These are phyloP conservation scores for Epizoanthus illoricatus DNA, from an alignment of 92 coral and sea anemone genomes.

Conservation along the genomic window DNA sequence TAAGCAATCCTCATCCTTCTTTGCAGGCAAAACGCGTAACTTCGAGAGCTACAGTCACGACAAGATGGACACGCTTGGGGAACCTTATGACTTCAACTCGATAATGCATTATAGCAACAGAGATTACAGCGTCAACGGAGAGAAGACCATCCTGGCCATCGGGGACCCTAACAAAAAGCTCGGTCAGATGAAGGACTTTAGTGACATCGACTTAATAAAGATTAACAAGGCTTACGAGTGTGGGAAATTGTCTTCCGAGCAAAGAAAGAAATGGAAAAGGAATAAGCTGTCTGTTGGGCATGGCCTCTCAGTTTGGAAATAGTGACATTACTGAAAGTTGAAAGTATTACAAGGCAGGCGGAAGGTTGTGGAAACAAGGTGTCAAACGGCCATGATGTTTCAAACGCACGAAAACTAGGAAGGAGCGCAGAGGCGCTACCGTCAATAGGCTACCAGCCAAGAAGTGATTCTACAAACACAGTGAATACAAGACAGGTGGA, in stretches of 20 bases:
- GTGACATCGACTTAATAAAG: conserved; percentile 71
- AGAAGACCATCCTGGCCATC: conserved; percentile 70
- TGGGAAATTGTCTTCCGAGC: not conserved
- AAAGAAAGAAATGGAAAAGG: conserved; percentile 2
- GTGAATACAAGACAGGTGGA: too few species aligned
- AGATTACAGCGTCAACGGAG: conserved; percentile 87
- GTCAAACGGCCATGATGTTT: too few species aligned
- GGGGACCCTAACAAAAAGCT: conserved; percentile 57
- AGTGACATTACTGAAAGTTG: too few species aligned
- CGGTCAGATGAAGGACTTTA: conserved; percentile 82
- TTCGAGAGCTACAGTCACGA: conserved; percentile 80
- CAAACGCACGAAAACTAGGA: too few species aligned
- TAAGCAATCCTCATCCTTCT: not conserved
- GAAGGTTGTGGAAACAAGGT: too few species aligned
- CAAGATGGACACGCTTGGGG: conserved; percentile 63
- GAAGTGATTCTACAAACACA: too few species aligned
- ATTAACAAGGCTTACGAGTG: conserved; percentile 79
- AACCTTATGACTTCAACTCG: conserved; percentile 77
- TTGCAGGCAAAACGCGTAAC: conserved; percentile 66
- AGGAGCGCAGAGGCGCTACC: too few species aligned
- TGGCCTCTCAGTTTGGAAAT: too few species aligned
- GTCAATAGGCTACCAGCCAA: too few species aligned
- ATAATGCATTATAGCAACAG: conserved; percentile 84
- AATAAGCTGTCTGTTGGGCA: not conserved
- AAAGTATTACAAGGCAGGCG: too few species aligned